A percentile compares a stretch with the other conserved stretches of the same genome.
Conservation (phyloP, 2,113 vertebrate genomes). For the Tonatia bakeri region DNA sequence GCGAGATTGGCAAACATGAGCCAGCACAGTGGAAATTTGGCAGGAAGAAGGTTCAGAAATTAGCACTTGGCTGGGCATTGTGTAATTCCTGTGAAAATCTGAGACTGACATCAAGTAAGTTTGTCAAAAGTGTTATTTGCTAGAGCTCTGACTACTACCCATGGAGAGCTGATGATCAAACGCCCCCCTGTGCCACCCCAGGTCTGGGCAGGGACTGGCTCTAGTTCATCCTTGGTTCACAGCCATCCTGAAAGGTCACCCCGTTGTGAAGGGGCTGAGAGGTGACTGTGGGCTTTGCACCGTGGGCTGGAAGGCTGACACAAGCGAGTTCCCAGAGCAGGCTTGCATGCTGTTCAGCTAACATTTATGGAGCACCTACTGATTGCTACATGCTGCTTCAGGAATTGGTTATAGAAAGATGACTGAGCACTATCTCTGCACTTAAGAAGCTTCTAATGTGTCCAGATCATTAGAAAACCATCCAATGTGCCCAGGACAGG, state of each 20-base stretch:
- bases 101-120: neutral
- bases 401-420: neutral
- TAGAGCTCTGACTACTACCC: neutral
- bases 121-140: constrained; percentile 2
- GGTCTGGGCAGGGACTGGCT: neutral
- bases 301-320: neutral
- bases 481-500: neutral
- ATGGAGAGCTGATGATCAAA: neutral
- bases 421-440: neutral
- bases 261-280: neutral
- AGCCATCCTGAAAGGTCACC: neutral
- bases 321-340: neutral
- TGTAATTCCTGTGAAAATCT: neutral
- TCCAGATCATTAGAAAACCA: neutral
- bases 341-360: neutral
- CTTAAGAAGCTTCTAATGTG: neutral
- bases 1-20: neutral
- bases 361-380: neutral
- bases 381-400: neutral
- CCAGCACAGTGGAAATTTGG: constrained; percentile 19
- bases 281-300: neutral
- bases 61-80: neutral
- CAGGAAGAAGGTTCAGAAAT: constrained; percentile 21
- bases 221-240: neutral
- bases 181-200: neutral